These are phyloP conservation scores for Lamellibrachia luymesi DNA, from an alignment of 1,140 invertebrate genomes.

Conservation along the genomic window DNA sequence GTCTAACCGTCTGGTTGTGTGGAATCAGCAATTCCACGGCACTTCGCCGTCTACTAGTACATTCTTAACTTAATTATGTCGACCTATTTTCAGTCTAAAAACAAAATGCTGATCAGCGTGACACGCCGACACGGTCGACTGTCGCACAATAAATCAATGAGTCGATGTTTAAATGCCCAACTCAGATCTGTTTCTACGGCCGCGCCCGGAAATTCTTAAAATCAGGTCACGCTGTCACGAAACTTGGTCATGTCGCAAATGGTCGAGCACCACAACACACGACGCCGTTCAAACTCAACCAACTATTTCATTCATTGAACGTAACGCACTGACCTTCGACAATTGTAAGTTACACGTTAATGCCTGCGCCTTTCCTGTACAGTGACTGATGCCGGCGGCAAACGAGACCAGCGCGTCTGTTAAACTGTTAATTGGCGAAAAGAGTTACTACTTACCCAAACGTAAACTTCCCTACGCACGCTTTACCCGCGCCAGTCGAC, in stretches of 20 bases:
- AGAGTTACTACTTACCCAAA: conserved; percentile 5
- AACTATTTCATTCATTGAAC: conserved; percentile 5
- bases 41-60: not conserved
- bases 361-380: not conserved
- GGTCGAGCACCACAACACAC: not conserved
- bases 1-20: not conserved
- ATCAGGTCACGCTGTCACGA: not conserved
- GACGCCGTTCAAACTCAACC: not conserved
- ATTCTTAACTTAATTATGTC: not conserved
- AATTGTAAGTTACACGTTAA: not conserved
- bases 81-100: not conserved
- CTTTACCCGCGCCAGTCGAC: not conserved
- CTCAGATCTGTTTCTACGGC: not conserved
- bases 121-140: not conserved
- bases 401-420: not conserved
- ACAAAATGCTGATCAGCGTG: not conserved
- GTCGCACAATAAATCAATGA: not conserved
- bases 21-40: not conserved
- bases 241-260: not conserved
- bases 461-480: not conserved
- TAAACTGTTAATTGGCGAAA: not conserved
- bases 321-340: not conserved
- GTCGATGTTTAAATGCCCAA: not conserved
- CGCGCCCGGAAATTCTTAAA: conserved; percentile 3
- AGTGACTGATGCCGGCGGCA: not conserved